These are phyloP conservation scores for Dione vanillae DNA, from an alignment of 2,888 invertebrate species.

Conservation along the genomic window DNA sequence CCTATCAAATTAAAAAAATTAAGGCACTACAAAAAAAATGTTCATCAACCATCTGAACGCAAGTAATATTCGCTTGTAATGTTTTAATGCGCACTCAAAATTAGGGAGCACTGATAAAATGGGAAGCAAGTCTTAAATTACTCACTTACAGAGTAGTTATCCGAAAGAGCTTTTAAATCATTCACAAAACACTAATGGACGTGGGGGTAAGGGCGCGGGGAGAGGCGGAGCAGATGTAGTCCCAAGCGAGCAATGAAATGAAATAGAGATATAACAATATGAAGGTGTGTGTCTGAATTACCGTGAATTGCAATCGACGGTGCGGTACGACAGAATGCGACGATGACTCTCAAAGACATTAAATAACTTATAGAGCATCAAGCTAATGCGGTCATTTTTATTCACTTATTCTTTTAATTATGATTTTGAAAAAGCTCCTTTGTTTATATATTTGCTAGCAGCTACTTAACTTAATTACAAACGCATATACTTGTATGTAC, in stretches of 20 bases:
- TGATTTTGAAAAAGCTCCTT: background rate
- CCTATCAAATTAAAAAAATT: slow-evolving; percentile 31
- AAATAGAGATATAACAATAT: slow-evolving; percentile 80
- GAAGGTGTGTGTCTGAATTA: slow-evolving; percentile 78
- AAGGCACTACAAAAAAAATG: slow-evolving; percentile 37
- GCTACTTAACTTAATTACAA: slow-evolving; percentile 1
- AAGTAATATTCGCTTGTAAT: slow-evolving; percentile 61
- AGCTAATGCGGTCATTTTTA: slow-evolving; percentile 11
- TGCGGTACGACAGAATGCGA: slow-evolving; percentile 42
- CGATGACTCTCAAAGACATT: slow-evolving; percentile 35
- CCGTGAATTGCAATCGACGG: slow-evolving; percentile 69
- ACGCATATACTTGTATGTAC: background rate
- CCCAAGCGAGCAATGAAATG: slow-evolving; percentile 80
- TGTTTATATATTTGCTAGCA: slow-evolving; percentile 3
- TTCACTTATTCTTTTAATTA: slow-evolving; percentile 14
- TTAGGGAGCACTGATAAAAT: slow-evolving; percentile 83
- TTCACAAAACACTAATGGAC: slow-evolving; percentile 85
- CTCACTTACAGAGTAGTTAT: slow-evolving; percentile 85
- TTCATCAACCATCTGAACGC: slow-evolving; percentile 47
- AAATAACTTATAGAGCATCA: slow-evolving; percentile 29
- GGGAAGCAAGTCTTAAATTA: slow-evolving; percentile 84
- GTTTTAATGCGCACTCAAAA: slow-evolving; percentile 83
- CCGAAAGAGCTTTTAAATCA: slow-evolving; percentile 85
- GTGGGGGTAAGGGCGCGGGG: slow-evolving; percentile 69
- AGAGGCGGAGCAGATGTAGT: slow-evolving; percentile 72